Evolutionary conservation across 2,113 vertebrate genomes (phyloP).

Genomic region (Scopus umbretta): DNA sequence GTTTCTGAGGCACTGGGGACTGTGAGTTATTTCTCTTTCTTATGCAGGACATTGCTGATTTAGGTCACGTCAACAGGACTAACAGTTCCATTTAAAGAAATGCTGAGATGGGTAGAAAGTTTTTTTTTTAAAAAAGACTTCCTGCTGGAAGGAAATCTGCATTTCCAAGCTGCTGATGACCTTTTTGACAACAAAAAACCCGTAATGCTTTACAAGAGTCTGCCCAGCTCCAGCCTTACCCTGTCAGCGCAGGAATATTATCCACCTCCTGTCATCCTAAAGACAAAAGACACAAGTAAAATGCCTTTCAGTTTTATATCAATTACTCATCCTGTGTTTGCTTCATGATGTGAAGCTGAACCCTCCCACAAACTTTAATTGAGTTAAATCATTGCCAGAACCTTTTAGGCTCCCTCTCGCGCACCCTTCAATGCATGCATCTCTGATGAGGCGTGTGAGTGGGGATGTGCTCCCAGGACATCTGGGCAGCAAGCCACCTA

Average conservation of each 20-base stretch:
- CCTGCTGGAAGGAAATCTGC: constrained; percentile 37
- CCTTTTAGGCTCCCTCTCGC: background rate
- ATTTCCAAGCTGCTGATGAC: constrained; percentile 31
- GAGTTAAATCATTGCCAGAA: constrained; percentile 40
- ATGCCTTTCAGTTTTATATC: constrained; percentile 1
- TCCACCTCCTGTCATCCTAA: background rate
- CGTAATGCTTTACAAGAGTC: background rate
- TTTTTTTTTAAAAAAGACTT: background rate
- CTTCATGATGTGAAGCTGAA: constrained; percentile 49
- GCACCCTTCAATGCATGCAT: background rate
- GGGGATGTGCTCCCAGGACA: background rate
- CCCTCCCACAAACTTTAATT: background rate
- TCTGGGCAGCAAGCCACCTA: constrained; percentile 38
- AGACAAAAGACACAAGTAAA: constrained; percentile 41
- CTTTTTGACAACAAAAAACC: background rate
- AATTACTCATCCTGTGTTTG: constrained; percentile 17
- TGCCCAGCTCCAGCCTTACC: background rate
- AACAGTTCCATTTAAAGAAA: constrained; percentile 57
- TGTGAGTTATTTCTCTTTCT: constrained; percentile 35
- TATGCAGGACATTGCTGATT: constrained; percentile 53
- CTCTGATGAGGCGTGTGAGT: constrained; percentile 1
- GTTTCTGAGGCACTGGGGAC: constrained; percentile 15
- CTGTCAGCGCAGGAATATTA: background rate
- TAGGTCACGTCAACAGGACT: constrained; percentile 54
- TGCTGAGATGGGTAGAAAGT: constrained; percentile 24